A percentile compares a stretch with the other conserved stretches of the same genome.
Conservation (phyloP, 1,140 invertebrate species). For the Caenorhabditis tropicalis region DNA sequence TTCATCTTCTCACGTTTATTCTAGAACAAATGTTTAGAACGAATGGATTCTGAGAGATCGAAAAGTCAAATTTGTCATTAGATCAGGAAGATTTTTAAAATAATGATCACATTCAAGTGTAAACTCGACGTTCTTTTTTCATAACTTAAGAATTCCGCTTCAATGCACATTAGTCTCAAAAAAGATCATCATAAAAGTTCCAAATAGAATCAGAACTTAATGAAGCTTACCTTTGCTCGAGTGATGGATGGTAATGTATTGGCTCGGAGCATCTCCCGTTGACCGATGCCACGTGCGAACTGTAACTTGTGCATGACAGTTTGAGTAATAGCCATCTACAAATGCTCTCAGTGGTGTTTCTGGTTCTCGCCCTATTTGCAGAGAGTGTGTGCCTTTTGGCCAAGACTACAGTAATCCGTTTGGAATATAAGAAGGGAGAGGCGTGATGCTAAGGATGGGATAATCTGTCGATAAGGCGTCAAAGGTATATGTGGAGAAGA, state of each 20-base stretch:
- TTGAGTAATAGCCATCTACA: conserved; percentile 41
- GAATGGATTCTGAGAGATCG: no score
- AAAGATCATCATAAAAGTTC: no score
- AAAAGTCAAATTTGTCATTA: no score
- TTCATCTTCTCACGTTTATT: neutral
- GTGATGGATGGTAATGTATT: conserved; percentile 54
- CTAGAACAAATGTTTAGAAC: no score
- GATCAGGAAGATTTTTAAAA: no score
- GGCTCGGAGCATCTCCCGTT: conserved; percentile 53
- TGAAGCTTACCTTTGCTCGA: conserved; percentile 49
- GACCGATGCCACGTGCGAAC: conserved; percentile 53
- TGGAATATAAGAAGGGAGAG: neutral
- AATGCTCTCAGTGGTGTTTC: neutral
- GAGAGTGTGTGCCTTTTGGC: neutral
- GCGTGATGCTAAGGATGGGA: neutral
- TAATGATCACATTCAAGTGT: no score
- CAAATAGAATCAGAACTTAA: neutral
- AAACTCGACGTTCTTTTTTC: no score
- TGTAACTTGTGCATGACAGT: conserved; percentile 58
- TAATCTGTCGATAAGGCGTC: conserved; percentile 21
- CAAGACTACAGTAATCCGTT: conserved; percentile 19
- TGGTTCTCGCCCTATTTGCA: conserved; percentile 23
- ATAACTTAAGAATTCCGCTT: no score
- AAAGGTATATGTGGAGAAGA: neutral
- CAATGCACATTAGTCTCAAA: no score